phyloP scores from a whole-genome alignment of 1,140 invertebrate species.

The Euschistus heros region DNA sequence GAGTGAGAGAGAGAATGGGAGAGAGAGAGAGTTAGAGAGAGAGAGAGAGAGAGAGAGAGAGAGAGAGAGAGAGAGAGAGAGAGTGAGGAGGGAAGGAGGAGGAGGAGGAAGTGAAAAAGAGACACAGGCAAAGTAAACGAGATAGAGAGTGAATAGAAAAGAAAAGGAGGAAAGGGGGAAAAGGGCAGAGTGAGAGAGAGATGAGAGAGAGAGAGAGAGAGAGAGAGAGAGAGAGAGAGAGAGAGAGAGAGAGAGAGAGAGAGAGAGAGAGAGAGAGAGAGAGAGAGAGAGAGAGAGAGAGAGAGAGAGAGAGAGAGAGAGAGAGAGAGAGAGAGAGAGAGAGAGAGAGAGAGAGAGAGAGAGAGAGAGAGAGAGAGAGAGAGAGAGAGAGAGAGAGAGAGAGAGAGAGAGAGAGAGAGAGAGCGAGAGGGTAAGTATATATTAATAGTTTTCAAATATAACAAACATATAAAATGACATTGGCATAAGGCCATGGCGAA shows the following conservation, averaged over 20 bases:
- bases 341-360: background rate
- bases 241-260: constrained; percentile 8
- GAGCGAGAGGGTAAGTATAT: background rate
- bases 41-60: background rate
- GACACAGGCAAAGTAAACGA: too few species aligned
- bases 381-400: background rate
- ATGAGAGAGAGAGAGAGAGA: background rate
- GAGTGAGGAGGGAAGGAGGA: background rate
- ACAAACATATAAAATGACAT: too few species aligned
- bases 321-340: background rate
- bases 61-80: background rate
- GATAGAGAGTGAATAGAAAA: too few species aligned
- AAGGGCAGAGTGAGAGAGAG: background rate
- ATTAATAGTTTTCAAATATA: too few species aligned
- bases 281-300: constrained; percentile 14
- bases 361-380: background rate
- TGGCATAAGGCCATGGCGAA: too few species aligned
- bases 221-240: background rate
- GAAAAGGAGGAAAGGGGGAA: background rate
- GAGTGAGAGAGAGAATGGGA: background rate
- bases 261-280: constrained; percentile 14
- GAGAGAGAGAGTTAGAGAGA: background rate
- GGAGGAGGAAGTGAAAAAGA: too few species aligned
- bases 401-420: background rate
- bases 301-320: constrained; percentile 11